Evolutionary conservation across 2,888 invertebrate genomes (phyloP), one percentile per base, ranked within the genome.

Genomic region (Carpatolechia fugitivella): DNA sequence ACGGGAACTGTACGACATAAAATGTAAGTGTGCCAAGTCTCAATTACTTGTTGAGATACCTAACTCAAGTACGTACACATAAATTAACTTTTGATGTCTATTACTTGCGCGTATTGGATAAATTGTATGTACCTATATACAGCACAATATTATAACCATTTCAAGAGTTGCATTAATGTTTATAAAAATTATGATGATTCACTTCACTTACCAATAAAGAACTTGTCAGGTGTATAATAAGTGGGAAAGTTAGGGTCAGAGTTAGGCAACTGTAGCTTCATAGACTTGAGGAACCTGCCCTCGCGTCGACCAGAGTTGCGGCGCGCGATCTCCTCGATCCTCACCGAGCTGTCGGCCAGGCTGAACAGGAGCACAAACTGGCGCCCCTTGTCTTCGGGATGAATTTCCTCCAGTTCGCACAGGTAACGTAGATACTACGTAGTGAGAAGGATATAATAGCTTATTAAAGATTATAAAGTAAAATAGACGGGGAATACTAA

Each of bases 181-280:
- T 40, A 16, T 18, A 18, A 16, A 40, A 16, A 10, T 40, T 18
- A 10, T 3, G 14, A 18, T 16, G 8, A 18, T 11, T n/a, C 7
- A n/a, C 0, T 18, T 3, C 1, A 18, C 79, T 77, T 62, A 92
- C 96, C 97, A 59, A 97, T 94, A 73, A 91, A 94, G 74, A 97
- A 95, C 82, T 95, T 95, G 31, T 92, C 92, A 0, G 96, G 95
- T 0, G 94, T 94, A 69, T 94, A 97, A 76, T 94, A 96, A 2
- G 92, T 91, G 0, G 96, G 95, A 69, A 94, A 92, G 67, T 95
- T 93, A 1, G 92, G 92, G 62, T 92, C 91, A 0, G 93, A 92
- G 0, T 92, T 93, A 0, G 95, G 95, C 60, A 95, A 95, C 13
- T 93, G 91, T 29, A 97, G 73, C 14, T 92, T 83, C 66, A 91